These are phyloP conservation scores for Scaptomyza cyrtandrae DNA, from an alignment of 2,888 invertebrate species.

Conservation along the genomic window DNA sequence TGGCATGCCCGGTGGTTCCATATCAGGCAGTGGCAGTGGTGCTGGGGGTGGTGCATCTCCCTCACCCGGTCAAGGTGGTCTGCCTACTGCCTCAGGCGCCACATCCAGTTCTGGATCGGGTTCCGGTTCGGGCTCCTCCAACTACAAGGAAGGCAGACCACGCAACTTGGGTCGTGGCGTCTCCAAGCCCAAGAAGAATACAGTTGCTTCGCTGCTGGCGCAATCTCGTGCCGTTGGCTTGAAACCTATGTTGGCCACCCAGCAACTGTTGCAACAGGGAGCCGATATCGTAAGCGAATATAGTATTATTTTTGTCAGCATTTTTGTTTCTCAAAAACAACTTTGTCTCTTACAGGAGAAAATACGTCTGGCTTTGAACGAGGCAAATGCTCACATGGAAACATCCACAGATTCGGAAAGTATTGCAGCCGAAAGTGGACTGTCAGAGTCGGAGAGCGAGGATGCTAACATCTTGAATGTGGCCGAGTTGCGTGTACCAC, in stretches of 20 bases:
- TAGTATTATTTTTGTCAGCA: not conserved
- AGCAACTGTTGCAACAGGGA: slow-evolving; percentile 86
- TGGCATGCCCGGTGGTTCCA: slow-evolving; percentile 63
- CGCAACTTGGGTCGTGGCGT: slow-evolving; percentile 94
- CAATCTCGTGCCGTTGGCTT: slow-evolving; percentile 93
- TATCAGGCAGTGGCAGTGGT: slow-evolving; percentile 69
- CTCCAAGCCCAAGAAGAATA: slow-evolving; percentile 96
- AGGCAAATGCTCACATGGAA: slow-evolving; percentile 86
- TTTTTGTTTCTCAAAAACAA: not conserved
- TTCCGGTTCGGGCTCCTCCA: slow-evolving; percentile 56
- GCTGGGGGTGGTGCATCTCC: slow-evolving; percentile 62
- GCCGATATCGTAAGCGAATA: slow-evolving; percentile 85
- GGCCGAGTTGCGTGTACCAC: slow-evolving; percentile 87
- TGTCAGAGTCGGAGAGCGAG: slow-evolving; percentile 87
- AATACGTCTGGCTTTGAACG: slow-evolving; percentile 86
- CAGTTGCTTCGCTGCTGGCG: slow-evolving; percentile 93
- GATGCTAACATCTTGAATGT: slow-evolving; percentile 85
- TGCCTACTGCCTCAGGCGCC: slow-evolving; percentile 52
- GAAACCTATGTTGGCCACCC: slow-evolving; percentile 91
- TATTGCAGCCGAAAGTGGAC: slow-evolving; percentile 86
- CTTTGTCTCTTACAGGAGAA: slow-evolving; percentile 84
- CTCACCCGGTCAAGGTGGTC: slow-evolving; percentile 55
- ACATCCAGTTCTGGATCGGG: slow-evolving; percentile 44
- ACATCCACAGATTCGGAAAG: slow-evolving; percentile 87
- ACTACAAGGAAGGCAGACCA: slow-evolving; percentile 90